Evolutionary conservation across 1,140 invertebrate species (phyloP).

Genomic region (Charaxes varanes): DNA sequence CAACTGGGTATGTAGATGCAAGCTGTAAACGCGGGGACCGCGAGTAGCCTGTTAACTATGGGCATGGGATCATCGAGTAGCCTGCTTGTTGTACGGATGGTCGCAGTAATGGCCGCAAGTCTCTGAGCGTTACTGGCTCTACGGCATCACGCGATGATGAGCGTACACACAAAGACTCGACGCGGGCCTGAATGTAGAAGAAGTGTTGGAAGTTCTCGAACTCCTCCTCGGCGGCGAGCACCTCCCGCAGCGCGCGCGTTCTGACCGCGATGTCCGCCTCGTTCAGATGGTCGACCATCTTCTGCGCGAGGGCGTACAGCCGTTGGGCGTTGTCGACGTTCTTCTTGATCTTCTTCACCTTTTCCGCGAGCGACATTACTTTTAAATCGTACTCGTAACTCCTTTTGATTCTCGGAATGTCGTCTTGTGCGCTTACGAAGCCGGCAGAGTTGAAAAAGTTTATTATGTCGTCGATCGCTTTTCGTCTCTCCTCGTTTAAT

Average conservation of each 20-base stretch:
- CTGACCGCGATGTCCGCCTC: conserved; percentile 36
- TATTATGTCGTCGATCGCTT: conserved; percentile 55
- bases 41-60: no score
- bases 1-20: no score
- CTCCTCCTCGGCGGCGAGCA: conserved; percentile 46
- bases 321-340: conserved; percentile 37
- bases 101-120: no score
- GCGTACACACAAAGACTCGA: no score
- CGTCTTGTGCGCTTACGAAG: conserved; percentile 22
- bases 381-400: conserved; percentile 39
- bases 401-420: conserved; percentile 30
- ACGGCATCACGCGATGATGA: no score
- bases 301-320: conserved; percentile 34
- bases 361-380: conserved; percentile 29
- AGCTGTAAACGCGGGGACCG: no score
- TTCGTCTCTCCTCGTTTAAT: conserved; percentile 40
- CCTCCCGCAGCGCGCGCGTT: conserved; percentile 32
- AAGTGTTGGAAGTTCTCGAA: conserved; percentile 33
- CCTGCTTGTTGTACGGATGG: no score
- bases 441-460: conserved; percentile 53
- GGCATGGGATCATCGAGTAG: no score
- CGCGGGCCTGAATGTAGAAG: conserved; percentile 41
- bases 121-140: no score
- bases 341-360: conserved; percentile 36
- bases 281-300: conserved; percentile 48